phyloP scores from a whole-genome alignment of 2,888 invertebrate genomes.

The Euphydryas editha region DNA sequence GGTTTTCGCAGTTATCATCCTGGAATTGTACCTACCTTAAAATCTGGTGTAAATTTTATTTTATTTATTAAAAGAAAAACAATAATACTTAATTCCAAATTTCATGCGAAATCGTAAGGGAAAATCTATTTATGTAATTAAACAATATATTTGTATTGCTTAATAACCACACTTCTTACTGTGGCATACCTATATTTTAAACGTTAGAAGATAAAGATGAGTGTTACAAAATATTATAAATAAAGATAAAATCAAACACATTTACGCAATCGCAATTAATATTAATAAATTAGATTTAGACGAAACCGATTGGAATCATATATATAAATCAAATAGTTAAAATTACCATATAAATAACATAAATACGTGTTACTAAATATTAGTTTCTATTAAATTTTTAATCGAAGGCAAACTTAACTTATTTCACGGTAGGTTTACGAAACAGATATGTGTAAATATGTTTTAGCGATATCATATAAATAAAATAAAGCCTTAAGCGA shows the following conservation, averaged over 20 bases:
- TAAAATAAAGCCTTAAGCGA: conserved; percentile 4
- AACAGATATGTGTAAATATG: conserved; percentile 9
- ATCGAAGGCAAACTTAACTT: conserved; percentile 31
- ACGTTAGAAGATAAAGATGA: not conserved
- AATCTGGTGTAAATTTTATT: too few relatives aligned
- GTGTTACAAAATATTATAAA: not conserved
- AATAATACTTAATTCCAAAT: too few relatives aligned
- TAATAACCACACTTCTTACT: too few relatives aligned
- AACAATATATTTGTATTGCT: too few relatives aligned
- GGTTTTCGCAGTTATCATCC: too few relatives aligned
- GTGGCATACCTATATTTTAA: too few relatives aligned
- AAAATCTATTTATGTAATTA: too few relatives aligned
- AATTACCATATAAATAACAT: conserved; percentile 34
- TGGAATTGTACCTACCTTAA: too few relatives aligned
- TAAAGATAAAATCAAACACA: conserved; percentile 13
- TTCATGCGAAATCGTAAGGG: too few relatives aligned
- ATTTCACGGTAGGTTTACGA: conserved; percentile 36
- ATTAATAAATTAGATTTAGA: conserved; percentile 27
- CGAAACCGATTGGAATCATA: conserved; percentile 25
- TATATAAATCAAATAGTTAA: conserved; percentile 27
- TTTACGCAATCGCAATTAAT: conserved; percentile 20
- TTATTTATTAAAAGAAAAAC: too few relatives aligned
- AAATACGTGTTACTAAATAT: conserved; percentile 30
- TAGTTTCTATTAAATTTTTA: conserved; percentile 26
- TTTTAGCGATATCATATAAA: not conserved